Evolutionary conservation across 2,113 vertebrate genomes (phyloP).

Genomic region (Entomyzon cyanotis): DNA sequence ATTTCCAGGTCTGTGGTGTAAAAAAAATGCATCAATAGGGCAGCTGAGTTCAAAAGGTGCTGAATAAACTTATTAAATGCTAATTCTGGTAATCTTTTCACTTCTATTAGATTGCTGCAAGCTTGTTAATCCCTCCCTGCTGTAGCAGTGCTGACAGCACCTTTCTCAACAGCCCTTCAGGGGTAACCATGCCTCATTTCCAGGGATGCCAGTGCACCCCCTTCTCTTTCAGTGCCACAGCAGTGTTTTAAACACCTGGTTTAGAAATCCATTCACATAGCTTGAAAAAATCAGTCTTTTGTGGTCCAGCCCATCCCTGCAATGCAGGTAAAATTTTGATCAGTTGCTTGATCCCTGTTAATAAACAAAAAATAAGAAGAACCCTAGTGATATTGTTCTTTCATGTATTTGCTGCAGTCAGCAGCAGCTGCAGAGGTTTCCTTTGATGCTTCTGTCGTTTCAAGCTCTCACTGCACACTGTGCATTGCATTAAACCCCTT

Average conservation of each 20-base stretch:
- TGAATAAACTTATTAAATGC: conserved; percentile 42
- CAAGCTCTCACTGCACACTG: not conserved
- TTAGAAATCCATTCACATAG: not conserved
- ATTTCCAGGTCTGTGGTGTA: not conserved
- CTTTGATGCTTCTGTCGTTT: not conserved
- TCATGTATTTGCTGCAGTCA: not conserved
- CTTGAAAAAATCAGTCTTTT: not conserved
- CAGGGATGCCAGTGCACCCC: not conserved
- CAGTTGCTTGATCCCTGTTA: not conserved
- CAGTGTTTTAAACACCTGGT: accelerated
- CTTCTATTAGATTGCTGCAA: not conserved
- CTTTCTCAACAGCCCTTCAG: not conserved
- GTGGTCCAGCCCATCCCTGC: not conserved
- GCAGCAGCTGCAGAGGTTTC: not conserved
- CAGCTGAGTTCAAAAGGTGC: conserved; percentile 16
- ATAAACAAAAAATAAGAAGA: not conserved
- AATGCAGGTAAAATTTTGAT: not conserved
- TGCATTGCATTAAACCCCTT: not conserved
- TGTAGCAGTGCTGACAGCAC: not conserved
- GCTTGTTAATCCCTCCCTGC: not conserved
- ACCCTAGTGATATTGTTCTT: not conserved
- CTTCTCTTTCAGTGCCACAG: not conserved
- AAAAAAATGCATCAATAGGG: not conserved
- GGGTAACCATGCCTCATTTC: not conserved
- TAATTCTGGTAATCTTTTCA: not conserved